Evolutionary conservation across 2,888 invertebrate species (phyloP).

Genomic region (Athrips mouffetella): DNA sequence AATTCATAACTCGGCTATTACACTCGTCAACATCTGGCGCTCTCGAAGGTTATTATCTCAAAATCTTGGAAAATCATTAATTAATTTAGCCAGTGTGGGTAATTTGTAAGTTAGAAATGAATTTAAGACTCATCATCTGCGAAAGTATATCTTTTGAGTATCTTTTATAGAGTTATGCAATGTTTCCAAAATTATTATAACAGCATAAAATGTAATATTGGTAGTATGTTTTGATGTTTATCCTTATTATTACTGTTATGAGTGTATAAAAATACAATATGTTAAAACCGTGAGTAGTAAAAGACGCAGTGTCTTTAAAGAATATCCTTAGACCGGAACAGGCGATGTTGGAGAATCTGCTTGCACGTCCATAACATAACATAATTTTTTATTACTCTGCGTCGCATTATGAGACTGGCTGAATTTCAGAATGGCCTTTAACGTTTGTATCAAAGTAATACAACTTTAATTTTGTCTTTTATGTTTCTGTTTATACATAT

Average conservation of each 20-base stretch:
- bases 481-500: not conserved
- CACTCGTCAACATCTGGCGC: slow-evolving; percentile 70
- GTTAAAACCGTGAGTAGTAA: not conserved
- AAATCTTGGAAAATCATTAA: slow-evolving; percentile 58
- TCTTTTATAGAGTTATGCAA: too few relatives aligned
- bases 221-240: not conserved
- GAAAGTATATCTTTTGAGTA: too few relatives aligned
- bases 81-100: slow-evolving; percentile 48
- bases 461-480: not conserved
- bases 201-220: not conserved
- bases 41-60: slow-evolving; percentile 57
- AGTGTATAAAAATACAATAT: slow-evolving; percentile 2
- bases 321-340: not conserved
- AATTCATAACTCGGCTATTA: slow-evolving; percentile 71
- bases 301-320: slow-evolving; percentile 1
- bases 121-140: not conserved
- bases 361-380: slow-evolving; percentile 14
- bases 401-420: slow-evolving; percentile 12
- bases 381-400: slow-evolving; percentile 19
- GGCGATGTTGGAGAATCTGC: slow-evolving; percentile 7
- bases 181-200: not conserved
- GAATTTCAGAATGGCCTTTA: slow-evolving; percentile 7
- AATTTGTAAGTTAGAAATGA: slow-evolving; percentile 9
- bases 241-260: slow-evolving; percentile 3
- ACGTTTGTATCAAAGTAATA: slow-evolving; percentile 7